Evolutionary conservation across 2,888 invertebrate genomes (phyloP).

Genomic region (Cephus sareptanus): DNA sequence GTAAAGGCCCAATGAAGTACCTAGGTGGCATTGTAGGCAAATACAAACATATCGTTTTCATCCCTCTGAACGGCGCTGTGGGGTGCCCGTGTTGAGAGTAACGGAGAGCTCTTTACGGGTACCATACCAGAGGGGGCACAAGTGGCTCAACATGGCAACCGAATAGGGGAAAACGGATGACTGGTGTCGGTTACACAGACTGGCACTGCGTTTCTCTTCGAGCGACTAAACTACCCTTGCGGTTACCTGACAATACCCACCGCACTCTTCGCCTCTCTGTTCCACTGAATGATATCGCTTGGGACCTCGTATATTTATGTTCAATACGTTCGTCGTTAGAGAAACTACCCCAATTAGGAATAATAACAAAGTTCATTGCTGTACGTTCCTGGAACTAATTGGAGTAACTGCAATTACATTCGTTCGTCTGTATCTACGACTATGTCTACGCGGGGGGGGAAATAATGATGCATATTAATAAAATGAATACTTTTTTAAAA

Average conservation of each 20-base stretch:
- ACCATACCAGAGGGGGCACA: conserved; percentile 38
- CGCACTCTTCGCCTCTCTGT: neutral
- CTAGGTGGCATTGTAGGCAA: conserved; percentile 30
- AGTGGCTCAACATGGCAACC: conserved; percentile 53
- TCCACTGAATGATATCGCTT: neutral
- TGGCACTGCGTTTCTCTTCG: conserved; percentile 49
- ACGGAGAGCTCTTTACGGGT: conserved; percentile 14
- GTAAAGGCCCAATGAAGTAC: neutral
- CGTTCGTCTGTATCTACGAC: neutral
- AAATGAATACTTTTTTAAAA: neutral
- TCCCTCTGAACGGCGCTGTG: conserved; percentile 21
- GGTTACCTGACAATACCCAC: conserved; percentile 39
- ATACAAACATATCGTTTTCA: conserved; percentile 52
- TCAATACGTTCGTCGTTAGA: conserved; percentile 8
- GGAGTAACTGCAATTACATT: neutral
- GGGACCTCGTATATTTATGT: neutral
- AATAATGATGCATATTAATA: neutral
- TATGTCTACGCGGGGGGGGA: neutral
- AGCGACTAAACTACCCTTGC: conserved; percentile 46
- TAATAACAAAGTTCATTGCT: neutral
- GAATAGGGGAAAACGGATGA: conserved; percentile 55
- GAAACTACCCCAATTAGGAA: conserved; percentile 3
- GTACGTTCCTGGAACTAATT: neutral
- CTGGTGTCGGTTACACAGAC: conserved; percentile 62
- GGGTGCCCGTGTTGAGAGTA: conserved; percentile 27